Base-by-base conservation (phyloP, 1,140 invertebrate species). In the Geopemphigus sp. region DNA sequence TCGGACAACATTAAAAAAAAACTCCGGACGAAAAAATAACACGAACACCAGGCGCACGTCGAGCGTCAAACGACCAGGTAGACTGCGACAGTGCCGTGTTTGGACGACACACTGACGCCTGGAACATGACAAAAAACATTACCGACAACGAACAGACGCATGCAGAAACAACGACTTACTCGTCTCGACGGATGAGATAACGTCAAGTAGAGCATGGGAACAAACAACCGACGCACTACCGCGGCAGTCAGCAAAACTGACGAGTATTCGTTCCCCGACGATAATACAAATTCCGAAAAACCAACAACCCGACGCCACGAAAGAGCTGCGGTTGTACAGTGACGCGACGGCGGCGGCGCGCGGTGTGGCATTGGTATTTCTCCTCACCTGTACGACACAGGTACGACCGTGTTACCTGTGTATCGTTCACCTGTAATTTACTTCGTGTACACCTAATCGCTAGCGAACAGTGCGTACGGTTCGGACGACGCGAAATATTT, bases 401-500 rank as follows among this genome's bases (percentile, higher is more conserved):
- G 22, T 29, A 29, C 68, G 53, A 47, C 68, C 29, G 24, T n/a
- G 26, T 54, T 68, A 68, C 66, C 66, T 68, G 64, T 39, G 32
- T 39, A 39, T 12, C 39, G 47, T 54, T 72, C 68, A 72, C 68
- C 68, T 72, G 68, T 72, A 72, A 72, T 72, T 66, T 47, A 22
- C 32, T 56, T 73, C 57, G 56, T 74, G 39, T 74, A 74, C 72
- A 74, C 54, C 54, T 22, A 14, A n/a, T 57, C 19, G 5, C 24
- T 12, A 39, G 10, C n/a, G 5, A 17, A 76, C 73, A 76, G 73
- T 76, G 73, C 54, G 15, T 76, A 32, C 29, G 53, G 39, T 45
- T 0, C 8, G 32, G 19, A 45, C 29, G 63, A 39, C 19, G 32
- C 63, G 1, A 64, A 64, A 32, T 64, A 64, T 64, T 63, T 12